Conservation (phyloP, 1,140 invertebrate genomes). For the Bradynema listronoti region DNA sequence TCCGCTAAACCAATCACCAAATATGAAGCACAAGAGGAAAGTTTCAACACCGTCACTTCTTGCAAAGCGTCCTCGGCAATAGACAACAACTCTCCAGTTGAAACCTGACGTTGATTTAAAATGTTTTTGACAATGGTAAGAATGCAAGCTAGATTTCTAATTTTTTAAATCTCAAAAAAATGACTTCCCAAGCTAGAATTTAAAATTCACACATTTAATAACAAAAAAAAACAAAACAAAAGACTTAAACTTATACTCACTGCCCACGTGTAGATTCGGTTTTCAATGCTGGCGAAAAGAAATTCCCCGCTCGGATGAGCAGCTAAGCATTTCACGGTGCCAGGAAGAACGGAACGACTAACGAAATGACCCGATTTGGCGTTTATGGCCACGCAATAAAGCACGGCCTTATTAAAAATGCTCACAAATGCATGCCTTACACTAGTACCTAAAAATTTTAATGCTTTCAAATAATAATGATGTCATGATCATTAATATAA, state of each 20-base stretch:
- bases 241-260: too few relatives aligned
- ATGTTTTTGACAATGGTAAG: neutral
- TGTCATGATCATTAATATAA: neutral
- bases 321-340: conserved; percentile 9
- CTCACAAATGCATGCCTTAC: too few relatives aligned
- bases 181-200: neutral
- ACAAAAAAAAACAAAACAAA: too few relatives aligned
- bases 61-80: conserved; percentile 13
- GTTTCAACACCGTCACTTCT: conserved; percentile 1
- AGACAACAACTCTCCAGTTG: neutral
- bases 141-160: too few relatives aligned
- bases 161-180: too few relatives aligned
- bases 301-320: conserved; percentile 6
- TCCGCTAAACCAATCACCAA: conserved; percentile 13
- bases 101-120: conserved; percentile 5
- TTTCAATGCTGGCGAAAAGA: conserved; percentile 6
- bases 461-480: neutral
- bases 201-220: conserved; percentile 5
- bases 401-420: too few relatives aligned
- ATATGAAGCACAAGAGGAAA: conserved; percentile 11
- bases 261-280: conserved; percentile 12
- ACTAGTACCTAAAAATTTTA: too few relatives aligned
- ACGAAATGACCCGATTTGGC: neutral
- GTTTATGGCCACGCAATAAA: neutral
- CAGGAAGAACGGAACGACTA: neutral